Evolutionary conservation across 2,888 invertebrate genomes (phyloP).

Genomic region (Drosophila diplacantha): DNA sequence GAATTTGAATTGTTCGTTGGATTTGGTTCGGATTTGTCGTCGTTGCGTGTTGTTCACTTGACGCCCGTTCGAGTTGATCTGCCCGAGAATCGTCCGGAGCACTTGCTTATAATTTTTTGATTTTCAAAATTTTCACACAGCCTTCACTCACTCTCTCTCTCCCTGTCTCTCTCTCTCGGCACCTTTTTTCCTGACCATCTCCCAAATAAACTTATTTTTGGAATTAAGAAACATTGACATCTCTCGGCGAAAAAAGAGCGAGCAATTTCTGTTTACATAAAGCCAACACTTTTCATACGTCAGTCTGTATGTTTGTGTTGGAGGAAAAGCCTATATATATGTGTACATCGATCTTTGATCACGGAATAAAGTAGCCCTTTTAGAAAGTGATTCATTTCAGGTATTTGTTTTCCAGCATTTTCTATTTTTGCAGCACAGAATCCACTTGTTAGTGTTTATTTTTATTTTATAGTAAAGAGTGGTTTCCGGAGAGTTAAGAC

Average conservation of each 20-base stretch:
- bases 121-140: slow-evolving; percentile 55
- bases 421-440: neutral
- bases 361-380: slow-evolving; percentile 25
- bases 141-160: slow-evolving; percentile 44
- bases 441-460: neutral
- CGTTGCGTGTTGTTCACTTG: slow-evolving; percentile 75
- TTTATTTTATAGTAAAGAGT: too few species aligned
- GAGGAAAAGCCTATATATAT: slow-evolving; percentile 23
- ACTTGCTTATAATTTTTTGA: slow-evolving; percentile 73
- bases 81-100: slow-evolving; percentile 61
- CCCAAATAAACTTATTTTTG: slow-evolving; percentile 77
- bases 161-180: slow-evolving; percentile 32
- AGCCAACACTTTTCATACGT: slow-evolving; percentile 35
- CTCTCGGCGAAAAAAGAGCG: slow-evolving; percentile 59
- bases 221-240: slow-evolving; percentile 69
- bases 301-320: slow-evolving; percentile 8
- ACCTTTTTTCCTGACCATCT: slow-evolving; percentile 42
- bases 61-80: slow-evolving; percentile 78
- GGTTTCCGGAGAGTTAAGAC: too few species aligned
- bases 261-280: slow-evolving; percentile 43
- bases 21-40: slow-evolving; percentile 58
- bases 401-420: slow-evolving; percentile 17
- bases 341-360: slow-evolving; percentile 17
- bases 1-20: slow-evolving; percentile 53
- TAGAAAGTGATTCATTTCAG: slow-evolving; percentile 21